Evolutionary conservation across 2,113 vertebrate species (phyloP).

Genomic region (Sinocyclocheilus anophthalmus): DNA sequence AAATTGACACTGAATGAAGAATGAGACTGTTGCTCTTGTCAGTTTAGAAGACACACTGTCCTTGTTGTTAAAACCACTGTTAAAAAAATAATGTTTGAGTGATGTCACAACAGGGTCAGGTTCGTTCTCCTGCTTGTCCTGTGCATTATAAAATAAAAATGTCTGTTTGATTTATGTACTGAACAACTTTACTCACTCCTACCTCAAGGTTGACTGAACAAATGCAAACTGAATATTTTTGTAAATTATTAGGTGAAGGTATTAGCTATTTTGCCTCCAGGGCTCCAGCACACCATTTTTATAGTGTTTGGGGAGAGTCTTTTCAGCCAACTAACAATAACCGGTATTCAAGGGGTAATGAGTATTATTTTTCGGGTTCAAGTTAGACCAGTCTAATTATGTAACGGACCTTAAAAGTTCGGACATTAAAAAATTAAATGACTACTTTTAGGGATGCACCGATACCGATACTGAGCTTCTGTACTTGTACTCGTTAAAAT

Average conservation of each 20-base stretch:
- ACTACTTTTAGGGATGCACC: too few relatives aligned
- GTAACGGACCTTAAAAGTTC: too few relatives aligned
- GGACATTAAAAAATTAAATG: too few relatives aligned
- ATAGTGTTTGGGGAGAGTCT: not conserved
- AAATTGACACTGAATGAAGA: not conserved
- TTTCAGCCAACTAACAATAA: not conserved
- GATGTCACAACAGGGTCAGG: constrained; percentile 20
- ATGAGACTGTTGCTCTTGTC: not conserved
- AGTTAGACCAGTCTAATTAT: too few relatives aligned
- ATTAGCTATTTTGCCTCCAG: not conserved
- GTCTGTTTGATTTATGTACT: not conserved
- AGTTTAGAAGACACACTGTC: not conserved
- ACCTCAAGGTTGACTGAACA: not conserved
- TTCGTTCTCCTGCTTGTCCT: not conserved
- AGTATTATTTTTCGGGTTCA: too few relatives aligned
- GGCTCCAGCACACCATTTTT: not conserved
- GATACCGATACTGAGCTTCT: too few relatives aligned
- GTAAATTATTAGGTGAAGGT: not conserved
- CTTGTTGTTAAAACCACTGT: not conserved
- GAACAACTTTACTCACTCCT: not conserved
- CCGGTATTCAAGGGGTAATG: too few relatives aligned
- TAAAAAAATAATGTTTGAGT: constrained; percentile 16
- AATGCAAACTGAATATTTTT: not conserved
- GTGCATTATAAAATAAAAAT: constrained; percentile 19
- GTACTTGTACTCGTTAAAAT: too few relatives aligned